Base-by-base conservation (phyloP, 2,888 invertebrate species). In the Zygaena filipendulae region DNA sequence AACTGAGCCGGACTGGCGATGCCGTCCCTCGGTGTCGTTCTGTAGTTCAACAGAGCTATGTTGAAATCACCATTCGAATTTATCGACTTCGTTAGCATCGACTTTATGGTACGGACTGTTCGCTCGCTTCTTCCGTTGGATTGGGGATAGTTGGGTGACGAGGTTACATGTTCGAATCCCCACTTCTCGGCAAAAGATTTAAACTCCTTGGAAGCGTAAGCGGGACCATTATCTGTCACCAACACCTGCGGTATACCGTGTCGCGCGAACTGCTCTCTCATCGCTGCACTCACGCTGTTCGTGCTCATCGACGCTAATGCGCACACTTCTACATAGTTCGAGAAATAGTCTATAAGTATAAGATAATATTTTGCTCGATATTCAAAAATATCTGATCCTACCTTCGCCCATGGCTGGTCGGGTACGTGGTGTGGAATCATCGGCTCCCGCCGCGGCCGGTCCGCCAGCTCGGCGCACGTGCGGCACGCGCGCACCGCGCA, bases 391-490 rank as follows among this genome's bases (percentile, higher is more conserved):
- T 30, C 38, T 2, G 32, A 25, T 5, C 30, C 35, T n/a, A 24
- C 12, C 27, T 27, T 31, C 13, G 27, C 21, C 30, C 33, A 34
- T 6, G 33, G 33, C 16, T 28, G 16, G 3, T 9, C 14, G 7
- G 29, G 32, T 12, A 35, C 27, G 4, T 20, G 9, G 3, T 29
- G n/a, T 3, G 30, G 30, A 7, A 36, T 27, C 27, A 36, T 14
- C 2, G 35, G 36, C 10, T 36, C 30, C 21, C 29, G 19, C 7
- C 14, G 3, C 2, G 32, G 32, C 14, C 8, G 20, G 7, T 29
- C 29, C 8, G 38, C 31, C 14, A 31, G 30, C 30, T 27, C 21
- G 13, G 33, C 29, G 12, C 43, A 44, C 21, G 21, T 20, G 12
- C 29, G 18, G 30, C 39, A 40, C 10, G 20, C 26, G 8, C 21